Evolutionary conservation across 2,113 vertebrate genomes (phyloP), one percentile per base, ranked within the genome.

Genomic region (Albula glossodonta): DNA sequence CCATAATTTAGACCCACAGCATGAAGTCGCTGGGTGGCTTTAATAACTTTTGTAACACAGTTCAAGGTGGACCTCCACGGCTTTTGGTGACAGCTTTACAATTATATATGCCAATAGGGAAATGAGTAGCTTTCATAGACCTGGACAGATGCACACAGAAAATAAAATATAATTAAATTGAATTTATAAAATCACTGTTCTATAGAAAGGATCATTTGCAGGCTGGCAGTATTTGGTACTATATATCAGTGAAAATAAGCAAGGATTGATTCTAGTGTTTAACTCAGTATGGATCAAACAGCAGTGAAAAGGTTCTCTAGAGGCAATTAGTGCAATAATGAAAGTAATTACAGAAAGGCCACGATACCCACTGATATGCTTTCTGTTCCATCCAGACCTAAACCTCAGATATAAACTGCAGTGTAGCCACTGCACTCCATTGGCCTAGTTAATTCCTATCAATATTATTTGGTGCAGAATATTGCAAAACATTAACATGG

Each of bases 281-380:
- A 31, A 74, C 63, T 70, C 63, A 25, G 70, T 25, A 74, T 74
- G 70, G 70, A 74, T 74, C 70, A 74, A 74, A 74, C 70, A 74
- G 22, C 22, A 9, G 31, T 10, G n/a, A 74, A 74, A 31, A 5
- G 70, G 9, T 74, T 31, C 22, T 31, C 4, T 31, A 22, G 25
- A 31, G 9, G n/a, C 70, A 74, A 74, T 74, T 74, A 1, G n/a
- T 74, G 22, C 5, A n/a, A 74, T 31, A 74, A 74, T 10, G 70
- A 74, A 74, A 6, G 63, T n/a, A 70, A 70, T 70, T 70, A 70
- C 19, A 70, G 63, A 70, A n/a, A n/a, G n/a, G 70, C 70, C 9
- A 31, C 2, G 70, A 74, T 74, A 31, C n/a, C 70, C 70, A 74
- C 70, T 74, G 70, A 74, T 74, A 74, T 31, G 25, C 22, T 74